A percentile compares a stretch with the other conserved stretches of the same genome.
Evolutionary conservation across 92 coral and sea anemone species (phyloP).

Genomic region (Parazoanthus atlanticus): DNA sequence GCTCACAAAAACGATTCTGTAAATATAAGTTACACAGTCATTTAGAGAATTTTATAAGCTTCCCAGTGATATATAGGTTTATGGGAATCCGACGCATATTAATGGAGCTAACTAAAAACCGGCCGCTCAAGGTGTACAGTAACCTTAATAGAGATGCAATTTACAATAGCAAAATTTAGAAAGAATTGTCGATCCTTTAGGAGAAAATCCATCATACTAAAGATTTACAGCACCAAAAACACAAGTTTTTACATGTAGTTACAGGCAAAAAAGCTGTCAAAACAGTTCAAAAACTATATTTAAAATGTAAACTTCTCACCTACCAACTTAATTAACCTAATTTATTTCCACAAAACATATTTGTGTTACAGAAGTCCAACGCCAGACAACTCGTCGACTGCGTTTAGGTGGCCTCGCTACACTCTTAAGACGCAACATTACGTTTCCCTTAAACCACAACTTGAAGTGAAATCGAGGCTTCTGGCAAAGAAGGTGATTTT

Average conservation of each 20-base stretch:
- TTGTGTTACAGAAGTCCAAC: slow-evolving; percentile 6
- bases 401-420: slow-evolving; percentile 23
- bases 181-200: neutral
- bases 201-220: too few relatives aligned
- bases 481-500: slow-evolving; percentile 19
- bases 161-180: neutral
- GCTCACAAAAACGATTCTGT: too few relatives aligned
- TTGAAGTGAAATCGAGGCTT: neutral
- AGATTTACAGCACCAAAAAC: too few relatives aligned
- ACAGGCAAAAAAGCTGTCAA: too few relatives aligned
- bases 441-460: neutral
- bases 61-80: too few relatives aligned
- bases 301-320: neutral
- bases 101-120: too few relatives aligned
- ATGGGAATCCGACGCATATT: too few relatives aligned
- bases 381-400: neutral
- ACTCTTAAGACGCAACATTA: neutral
- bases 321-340: neutral
- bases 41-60: too few relatives aligned
- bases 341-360: neutral
- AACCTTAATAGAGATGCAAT: too few relatives aligned
- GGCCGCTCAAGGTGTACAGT: too few relatives aligned
- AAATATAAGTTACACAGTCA: too few relatives aligned
- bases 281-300: neutral
- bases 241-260: too few relatives aligned